These are phyloP conservation scores for Mycalesis mineus DNA, from an alignment of 2,888 invertebrate species.

Conservation along the genomic window DNA sequence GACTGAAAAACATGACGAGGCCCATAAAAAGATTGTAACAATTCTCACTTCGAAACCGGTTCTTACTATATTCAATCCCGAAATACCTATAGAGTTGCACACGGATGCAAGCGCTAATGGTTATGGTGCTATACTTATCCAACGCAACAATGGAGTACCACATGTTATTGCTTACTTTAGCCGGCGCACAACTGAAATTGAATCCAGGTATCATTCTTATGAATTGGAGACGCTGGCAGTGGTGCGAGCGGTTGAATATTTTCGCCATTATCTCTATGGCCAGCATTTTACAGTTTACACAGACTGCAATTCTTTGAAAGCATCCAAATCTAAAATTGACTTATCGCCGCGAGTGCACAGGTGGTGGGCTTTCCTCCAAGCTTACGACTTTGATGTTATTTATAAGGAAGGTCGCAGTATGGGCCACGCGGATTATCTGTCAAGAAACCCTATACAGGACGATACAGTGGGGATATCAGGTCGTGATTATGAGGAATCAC, in stretches of 20 bases:
- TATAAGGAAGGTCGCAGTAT: slow-evolving; percentile 30
- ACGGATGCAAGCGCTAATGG: not conserved
- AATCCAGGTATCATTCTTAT: not conserved
- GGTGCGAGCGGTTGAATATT: slow-evolving; percentile 28
- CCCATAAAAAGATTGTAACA: not conserved
- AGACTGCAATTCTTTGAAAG: slow-evolving; percentile 36
- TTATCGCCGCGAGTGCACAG: slow-evolving; percentile 32
- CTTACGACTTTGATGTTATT: slow-evolving; percentile 31
- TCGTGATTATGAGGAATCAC: too few relatives aligned
- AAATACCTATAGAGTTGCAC: not conserved
- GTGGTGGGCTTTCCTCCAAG: slow-evolving; percentile 36
- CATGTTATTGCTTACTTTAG: not conserved
- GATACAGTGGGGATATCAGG: too few relatives aligned
- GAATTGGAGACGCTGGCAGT: slow-evolving; percentile 30
- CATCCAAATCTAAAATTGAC: slow-evolving; percentile 33
- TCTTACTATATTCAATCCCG: not conserved
- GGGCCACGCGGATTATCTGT: slow-evolving; percentile 33
- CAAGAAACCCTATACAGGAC: slow-evolving; percentile 27
- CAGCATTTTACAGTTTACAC: slow-evolving; percentile 32
- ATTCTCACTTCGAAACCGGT: not conserved
- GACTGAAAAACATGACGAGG: not conserved
- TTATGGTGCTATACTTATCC: too few relatives aligned
- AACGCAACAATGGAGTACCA: too few relatives aligned
- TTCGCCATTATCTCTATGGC: slow-evolving; percentile 32
- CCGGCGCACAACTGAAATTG: not conserved